phyloP scores from a whole-genome alignment of 2,797 vertebrate species.

The Neosalanx taihuensis region DNA sequence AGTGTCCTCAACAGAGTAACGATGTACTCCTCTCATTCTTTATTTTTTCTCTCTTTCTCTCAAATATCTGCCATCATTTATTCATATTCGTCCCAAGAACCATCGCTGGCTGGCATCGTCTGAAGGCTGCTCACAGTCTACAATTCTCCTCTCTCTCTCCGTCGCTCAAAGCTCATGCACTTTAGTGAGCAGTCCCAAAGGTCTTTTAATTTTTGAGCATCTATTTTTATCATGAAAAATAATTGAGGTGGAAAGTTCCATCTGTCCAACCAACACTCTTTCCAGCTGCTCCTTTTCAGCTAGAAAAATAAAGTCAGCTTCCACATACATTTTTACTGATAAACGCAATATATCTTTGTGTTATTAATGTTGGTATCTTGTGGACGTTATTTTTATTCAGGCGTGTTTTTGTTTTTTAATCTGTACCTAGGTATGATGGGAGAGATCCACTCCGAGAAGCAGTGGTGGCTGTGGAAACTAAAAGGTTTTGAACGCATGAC shows the following conservation, averaged over 20 bases:
- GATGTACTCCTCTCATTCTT: not conserved
- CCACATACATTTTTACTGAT: not conserved
- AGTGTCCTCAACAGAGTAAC: not conserved
- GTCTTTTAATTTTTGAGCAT: constrained; percentile 79
- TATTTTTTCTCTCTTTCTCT: constrained; percentile 40
- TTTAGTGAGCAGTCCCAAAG: constrained; percentile 69
- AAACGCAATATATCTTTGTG: not conserved
- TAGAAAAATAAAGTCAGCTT: not conserved
- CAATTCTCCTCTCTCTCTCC: constrained; percentile 40
- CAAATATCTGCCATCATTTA: constrained; percentile 72
- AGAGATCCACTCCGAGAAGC: not conserved
- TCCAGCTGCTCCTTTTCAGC: constrained; percentile 81
- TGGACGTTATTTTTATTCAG: constrained; percentile 19
- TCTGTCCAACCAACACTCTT: constrained; percentile 78
- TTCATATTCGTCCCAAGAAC: constrained; percentile 64
- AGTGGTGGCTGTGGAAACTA: constrained; percentile 1
- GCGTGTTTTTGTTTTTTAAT: not conserved
- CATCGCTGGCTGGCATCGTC: constrained; percentile 38
- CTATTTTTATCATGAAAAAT: constrained; percentile 80
- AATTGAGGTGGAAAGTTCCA: constrained; percentile 85
- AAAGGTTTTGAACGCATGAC: not conserved
- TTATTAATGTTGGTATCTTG: constrained; percentile 30
- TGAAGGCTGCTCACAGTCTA: constrained; percentile 38
- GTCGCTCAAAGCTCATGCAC: constrained; percentile 61
- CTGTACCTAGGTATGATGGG: not conserved